These are phyloP conservation scores for Fulica atra DNA, from an alignment of 2,113 vertebrate species.

Conservation along the genomic window DNA sequence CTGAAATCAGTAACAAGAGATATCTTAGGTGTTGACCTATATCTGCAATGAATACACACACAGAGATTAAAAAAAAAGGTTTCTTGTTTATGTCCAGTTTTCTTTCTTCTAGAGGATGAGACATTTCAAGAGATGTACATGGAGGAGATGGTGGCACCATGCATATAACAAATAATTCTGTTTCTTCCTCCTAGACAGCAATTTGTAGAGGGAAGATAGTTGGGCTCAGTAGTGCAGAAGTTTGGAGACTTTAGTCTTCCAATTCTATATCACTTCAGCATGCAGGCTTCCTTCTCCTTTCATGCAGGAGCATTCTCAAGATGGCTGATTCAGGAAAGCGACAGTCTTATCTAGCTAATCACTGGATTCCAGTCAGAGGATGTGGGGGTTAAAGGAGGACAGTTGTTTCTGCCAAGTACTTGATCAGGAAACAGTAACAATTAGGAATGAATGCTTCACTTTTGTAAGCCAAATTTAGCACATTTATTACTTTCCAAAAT, in stretches of 20 bases:
- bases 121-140: rapidly evolving
- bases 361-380: background rate
- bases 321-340: background rate
- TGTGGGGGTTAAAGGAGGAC: background rate
- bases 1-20: background rate
- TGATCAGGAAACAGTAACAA: background rate
- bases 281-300: background rate
- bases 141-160: background rate
- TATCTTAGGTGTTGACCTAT: background rate
- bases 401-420: background rate
- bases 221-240: background rate
- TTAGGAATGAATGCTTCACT: background rate
- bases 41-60: background rate
- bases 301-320: background rate
- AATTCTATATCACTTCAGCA: background rate
- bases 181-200: background rate
- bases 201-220: no score
- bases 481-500: background rate
- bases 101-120: background rate
- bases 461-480: background rate
- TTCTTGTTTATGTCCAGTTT: background rate
- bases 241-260: background rate
- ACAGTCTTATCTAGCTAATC: background rate
- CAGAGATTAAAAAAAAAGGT: background rate
- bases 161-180: background rate